Evolutionary conservation across 2,888 invertebrate species (phyloP), one percentile per base, ranked within the genome.

Genomic region (Netelia fuscicornis): DNA sequence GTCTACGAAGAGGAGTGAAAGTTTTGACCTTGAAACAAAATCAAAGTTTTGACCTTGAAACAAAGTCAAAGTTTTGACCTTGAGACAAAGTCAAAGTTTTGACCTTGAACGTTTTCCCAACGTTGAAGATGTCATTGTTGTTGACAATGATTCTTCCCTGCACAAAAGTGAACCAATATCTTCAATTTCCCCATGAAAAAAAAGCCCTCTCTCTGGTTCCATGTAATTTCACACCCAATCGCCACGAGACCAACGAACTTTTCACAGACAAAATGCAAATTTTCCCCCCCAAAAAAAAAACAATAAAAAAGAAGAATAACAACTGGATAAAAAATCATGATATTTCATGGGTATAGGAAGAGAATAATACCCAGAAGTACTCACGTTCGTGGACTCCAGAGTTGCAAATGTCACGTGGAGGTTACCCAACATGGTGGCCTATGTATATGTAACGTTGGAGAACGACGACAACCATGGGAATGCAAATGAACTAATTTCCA

Each of bases 401-500:
- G 80, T 83, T 79, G 70, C 77, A 76, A 58, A 80, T 56, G 52
- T 58, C 81, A 75, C 25, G 56, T 11, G n/a, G 70, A 52, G 48
- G 81, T 74, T 54, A 77, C 76, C 42, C 5, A 37, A 68, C 11
- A 23, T 65, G 64, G 42, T 1, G 10, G 1, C 37, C n/a, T 42
- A 17, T n/a, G 10, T 54, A 20, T 44, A 44, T 70, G 37, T 52
- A 67, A 62, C 23, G 72, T 72, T 60, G 62, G 56, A 67, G 65
- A n/a, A 78, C 76, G 70, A 76, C 76, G 76, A 84, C 80, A 72
- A 62, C 81, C 82, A 85, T 82, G 83, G 80, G 83, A 86, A 88
- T 88, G 86, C 89, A 91, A 90, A 91, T 91, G 89, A 91, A 89
- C 89, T 90, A 88, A 91, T 91, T 91, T 89, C 83, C 87, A 86